These are phyloP conservation scores for Porites lobata DNA, from an alignment of 92 coral and sea anemone species.

Conservation along the genomic window DNA sequence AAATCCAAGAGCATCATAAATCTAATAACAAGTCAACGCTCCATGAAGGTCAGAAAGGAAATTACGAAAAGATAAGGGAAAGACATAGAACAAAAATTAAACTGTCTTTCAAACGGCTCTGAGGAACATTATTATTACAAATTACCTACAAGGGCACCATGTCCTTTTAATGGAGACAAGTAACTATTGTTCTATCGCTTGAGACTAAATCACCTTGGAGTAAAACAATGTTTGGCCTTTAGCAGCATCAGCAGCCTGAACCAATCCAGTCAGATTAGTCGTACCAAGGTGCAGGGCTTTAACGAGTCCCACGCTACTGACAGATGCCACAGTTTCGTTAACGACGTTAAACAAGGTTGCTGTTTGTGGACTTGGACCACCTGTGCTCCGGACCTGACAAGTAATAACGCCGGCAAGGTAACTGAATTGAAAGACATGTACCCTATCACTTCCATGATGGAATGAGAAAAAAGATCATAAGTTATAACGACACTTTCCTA, in stretches of 20 bases:
- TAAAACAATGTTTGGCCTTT: constrained; percentile 84
- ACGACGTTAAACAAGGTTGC: constrained; percentile 89
- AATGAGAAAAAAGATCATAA: too few relatives aligned
- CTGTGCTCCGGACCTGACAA: constrained; percentile 87
- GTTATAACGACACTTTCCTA: too few relatives aligned
- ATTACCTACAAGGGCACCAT: neutral
- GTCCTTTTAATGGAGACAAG: neutral
- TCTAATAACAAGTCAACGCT: too few relatives aligned
- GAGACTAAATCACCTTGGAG: constrained; percentile 79
- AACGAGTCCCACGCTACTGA: constrained; percentile 91
- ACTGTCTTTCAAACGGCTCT: too few relatives aligned
- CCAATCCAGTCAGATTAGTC: constrained; percentile 90
- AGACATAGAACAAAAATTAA: too few relatives aligned
- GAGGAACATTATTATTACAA: too few relatives aligned
- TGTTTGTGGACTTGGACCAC: constrained; percentile 98
- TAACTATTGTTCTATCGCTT: too few relatives aligned
- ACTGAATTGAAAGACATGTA: too few relatives aligned
- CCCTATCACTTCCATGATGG: too few relatives aligned
- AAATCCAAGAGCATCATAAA: neutral
- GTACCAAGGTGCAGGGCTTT: constrained; percentile 88
- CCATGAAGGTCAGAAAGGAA: neutral
- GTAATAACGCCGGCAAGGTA: too few relatives aligned
- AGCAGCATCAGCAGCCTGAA: constrained; percentile 89
- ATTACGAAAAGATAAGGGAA: too few relatives aligned
- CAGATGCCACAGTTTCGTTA: constrained; percentile 90